A percentile compares a stretch with the other conserved stretches of the same genome.
These are phyloP conservation scores for Calameuta filiformis DNA, from an alignment of 2,888 invertebrate species.

Conservation along the genomic window DNA sequence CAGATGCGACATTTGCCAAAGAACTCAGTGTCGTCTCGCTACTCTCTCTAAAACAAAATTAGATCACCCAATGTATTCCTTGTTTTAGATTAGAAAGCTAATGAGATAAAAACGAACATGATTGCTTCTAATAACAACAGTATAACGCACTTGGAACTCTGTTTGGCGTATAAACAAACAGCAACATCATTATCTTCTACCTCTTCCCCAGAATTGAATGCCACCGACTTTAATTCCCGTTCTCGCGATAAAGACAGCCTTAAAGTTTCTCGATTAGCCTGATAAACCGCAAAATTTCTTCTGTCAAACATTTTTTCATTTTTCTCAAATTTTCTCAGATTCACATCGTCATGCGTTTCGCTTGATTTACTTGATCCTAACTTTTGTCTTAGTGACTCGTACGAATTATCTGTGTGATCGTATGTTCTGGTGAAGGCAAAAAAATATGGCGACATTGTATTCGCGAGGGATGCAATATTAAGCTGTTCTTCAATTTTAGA, in stretches of 20 bases:
- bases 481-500: neutral
- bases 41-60: conserved; percentile 39
- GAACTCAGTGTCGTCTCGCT: conserved; percentile 36
- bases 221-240: neutral
- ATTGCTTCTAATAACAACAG: neutral
- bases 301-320: neutral
- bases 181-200: conserved; percentile 22
- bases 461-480: neutral
- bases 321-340: neutral
- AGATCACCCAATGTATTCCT: neutral
- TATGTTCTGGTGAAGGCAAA: conserved; percentile 15
- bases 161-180: conserved; percentile 34
- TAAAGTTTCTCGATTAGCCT: neutral
- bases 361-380: conserved; percentile 9
- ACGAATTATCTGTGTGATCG: conserved; percentile 1
- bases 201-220: conserved; percentile 12
- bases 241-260: neutral
- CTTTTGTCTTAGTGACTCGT: conserved; percentile 9
- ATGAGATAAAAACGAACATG: neutral
- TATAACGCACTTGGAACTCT: conserved; percentile 42
- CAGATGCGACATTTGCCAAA: conserved; percentile 32
- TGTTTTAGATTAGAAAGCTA: neutral
- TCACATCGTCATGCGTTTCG: neutral
- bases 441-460: conserved; percentile 14
- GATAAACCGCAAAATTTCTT: neutral